Conservation (phyloP, 2,797 vertebrate species). For the Pangasius macronema region DNA sequence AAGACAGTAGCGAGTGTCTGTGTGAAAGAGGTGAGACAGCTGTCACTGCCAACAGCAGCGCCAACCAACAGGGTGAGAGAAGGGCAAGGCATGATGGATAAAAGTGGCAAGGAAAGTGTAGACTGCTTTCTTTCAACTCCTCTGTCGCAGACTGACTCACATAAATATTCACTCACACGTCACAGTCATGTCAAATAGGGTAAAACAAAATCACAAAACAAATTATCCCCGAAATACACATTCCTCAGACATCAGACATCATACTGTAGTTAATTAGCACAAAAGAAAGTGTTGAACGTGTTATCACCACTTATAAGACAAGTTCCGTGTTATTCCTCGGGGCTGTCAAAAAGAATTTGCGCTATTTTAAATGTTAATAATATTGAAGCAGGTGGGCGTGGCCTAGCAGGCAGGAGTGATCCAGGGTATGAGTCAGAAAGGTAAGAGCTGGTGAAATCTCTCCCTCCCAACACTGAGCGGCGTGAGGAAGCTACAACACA, state of each 20-base stretch:
- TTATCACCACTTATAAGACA: not conserved
- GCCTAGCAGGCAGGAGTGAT: not conserved
- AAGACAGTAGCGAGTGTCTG: constrained; percentile 51
- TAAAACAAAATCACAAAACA: constrained; percentile 33
- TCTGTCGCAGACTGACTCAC: constrained; percentile 26
- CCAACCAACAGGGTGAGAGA: constrained; percentile 48
- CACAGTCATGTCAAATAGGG: constrained; percentile 1
- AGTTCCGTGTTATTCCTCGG: not conserved
- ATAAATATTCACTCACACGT: constrained; percentile 14
- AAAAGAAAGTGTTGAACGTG: not conserved
- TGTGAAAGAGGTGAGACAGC: constrained; percentile 56
- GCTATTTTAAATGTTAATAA: constrained; percentile 11
- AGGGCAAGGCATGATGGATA: constrained; percentile 51
- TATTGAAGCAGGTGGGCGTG: not conserved
- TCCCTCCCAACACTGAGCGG: not conserved
- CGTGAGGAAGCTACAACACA: not conserved
- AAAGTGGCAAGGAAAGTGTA: constrained; percentile 36
- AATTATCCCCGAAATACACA: constrained; percentile 24
- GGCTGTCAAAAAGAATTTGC: not conserved
- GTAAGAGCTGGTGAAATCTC: not conserved
- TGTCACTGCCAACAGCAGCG: constrained; percentile 56
- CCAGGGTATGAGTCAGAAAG: not conserved
- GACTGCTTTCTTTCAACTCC: constrained; percentile 30
- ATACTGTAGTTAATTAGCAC: constrained; percentile 13
- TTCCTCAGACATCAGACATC: not conserved